phyloP scores from a whole-genome alignment of 2,888 invertebrate species.

The Clanis bilineata region DNA sequence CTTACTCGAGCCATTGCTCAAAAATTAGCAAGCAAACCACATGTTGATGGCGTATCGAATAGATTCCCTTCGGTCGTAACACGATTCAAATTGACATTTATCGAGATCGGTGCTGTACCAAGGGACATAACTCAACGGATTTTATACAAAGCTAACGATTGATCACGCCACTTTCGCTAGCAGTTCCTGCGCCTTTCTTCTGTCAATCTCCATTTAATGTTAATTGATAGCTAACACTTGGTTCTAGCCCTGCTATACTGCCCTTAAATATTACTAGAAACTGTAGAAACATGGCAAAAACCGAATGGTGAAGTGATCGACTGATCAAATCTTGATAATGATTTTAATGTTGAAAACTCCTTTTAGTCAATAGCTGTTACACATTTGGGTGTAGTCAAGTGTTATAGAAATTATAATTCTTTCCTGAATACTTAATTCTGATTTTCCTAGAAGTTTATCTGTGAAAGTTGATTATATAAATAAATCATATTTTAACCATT shows the following conservation, averaged over 20 bases:
- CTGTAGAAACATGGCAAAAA: no score
- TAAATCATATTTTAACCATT: no score
- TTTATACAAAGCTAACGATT: slow-evolving; percentile 13
- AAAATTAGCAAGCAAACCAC: not conserved
- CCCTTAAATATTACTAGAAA: no score
- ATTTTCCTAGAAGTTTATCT: no score
- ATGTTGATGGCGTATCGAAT: slow-evolving; percentile 2
- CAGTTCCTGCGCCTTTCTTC: slow-evolving; percentile 55
- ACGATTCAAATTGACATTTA: slow-evolving; percentile 45
- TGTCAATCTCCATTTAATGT: slow-evolving; percentile 60
- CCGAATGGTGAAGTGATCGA: no score
- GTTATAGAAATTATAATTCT: no score
- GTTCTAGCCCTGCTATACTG: not conserved
- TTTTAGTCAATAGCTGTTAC: no score
- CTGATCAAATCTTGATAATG: no score
- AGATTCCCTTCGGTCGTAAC: slow-evolving; percentile 22
- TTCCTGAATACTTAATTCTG: no score
- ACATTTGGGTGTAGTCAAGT: no score
- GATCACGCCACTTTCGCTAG: slow-evolving; percentile 57
- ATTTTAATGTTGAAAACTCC: no score
- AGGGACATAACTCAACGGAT: slow-evolving; percentile 38
- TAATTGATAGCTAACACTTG: slow-evolving; percentile 47
- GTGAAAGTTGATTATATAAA: no score
- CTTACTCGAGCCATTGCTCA: not conserved
- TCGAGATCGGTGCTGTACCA: slow-evolving; percentile 33